Conservation (phyloP, 2,888 invertebrate genomes). For the Aethes cnicana region DNA sequence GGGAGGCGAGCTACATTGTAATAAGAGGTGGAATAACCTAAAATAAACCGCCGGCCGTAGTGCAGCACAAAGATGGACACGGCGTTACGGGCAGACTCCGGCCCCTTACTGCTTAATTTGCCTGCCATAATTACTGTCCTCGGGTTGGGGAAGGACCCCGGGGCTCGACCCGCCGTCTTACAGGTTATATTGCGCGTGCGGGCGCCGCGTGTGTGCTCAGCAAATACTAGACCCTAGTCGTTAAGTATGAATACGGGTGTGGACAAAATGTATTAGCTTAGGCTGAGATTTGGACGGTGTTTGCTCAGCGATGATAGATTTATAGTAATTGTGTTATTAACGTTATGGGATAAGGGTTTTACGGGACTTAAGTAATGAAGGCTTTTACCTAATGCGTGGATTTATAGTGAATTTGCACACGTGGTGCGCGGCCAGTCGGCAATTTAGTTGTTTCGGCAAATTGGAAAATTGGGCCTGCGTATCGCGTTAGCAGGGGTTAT, state of each 20-base stretch:
- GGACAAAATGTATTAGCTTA: constrained; percentile 83
- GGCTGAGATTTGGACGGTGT: constrained; percentile 81
- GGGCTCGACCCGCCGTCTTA: constrained; percentile 77
- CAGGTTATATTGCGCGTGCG: constrained; percentile 80
- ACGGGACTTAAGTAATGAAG: constrained; percentile 81
- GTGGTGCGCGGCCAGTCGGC: constrained; percentile 61
- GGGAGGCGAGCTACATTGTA: constrained; percentile 79
- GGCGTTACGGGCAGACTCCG: constrained; percentile 55
- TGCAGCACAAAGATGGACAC: constrained; percentile 76
- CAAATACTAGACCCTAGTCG: constrained; percentile 80
- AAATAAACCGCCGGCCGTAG: constrained; percentile 71
- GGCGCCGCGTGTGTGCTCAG: constrained; percentile 78
- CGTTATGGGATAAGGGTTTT: constrained; percentile 83
- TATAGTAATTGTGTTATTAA: constrained; percentile 83
- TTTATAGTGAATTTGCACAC: constrained; percentile 76
- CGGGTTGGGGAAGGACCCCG: constrained; percentile 75
- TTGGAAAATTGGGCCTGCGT: constrained; percentile 14
- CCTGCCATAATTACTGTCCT: constrained; percentile 84
- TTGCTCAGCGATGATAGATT: constrained; percentile 81
- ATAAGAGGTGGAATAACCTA: constrained; percentile 80
- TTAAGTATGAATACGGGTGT: constrained; percentile 82
- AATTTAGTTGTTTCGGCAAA: constrained; percentile 46
- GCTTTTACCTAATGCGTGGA: constrained; percentile 77
- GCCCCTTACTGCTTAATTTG: constrained; percentile 83
- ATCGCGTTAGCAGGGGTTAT: constrained; percentile 2